Conservation (phyloP, 1,140 invertebrate genomes). For the Orius insidiosus region DNA sequence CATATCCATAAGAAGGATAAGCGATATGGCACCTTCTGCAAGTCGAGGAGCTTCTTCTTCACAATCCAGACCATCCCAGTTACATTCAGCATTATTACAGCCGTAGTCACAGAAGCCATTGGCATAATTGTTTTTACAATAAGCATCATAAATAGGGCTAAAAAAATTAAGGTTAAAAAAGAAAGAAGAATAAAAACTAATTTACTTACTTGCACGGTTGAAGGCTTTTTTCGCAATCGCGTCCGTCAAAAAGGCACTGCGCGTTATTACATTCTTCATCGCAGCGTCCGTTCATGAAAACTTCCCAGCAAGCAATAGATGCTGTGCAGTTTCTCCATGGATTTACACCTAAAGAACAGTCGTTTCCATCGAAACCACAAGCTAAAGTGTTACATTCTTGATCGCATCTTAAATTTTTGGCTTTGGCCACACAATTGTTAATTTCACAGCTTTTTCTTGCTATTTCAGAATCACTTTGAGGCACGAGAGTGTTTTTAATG, state of each 20-base stretch:
- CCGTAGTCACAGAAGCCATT: slow-evolving; percentile 85
- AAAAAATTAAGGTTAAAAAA: slow-evolving; percentile 20
- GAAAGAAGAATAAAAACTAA: neutral
- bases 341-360: slow-evolving; percentile 76
- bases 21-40: slow-evolving; percentile 66
- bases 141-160: slow-evolving; percentile 71
- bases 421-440: slow-evolving; percentile 62
- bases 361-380: slow-evolving; percentile 89
- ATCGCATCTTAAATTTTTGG: slow-evolving; percentile 67
- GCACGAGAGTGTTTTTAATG: slow-evolving; percentile 4
- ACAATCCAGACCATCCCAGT: slow-evolving; percentile 95
- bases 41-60: slow-evolving; percentile 53
- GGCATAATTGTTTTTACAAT: slow-evolving; percentile 79
- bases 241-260: slow-evolving; percentile 82
- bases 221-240: slow-evolving; percentile 70
- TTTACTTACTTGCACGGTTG: slow-evolving; percentile 56
- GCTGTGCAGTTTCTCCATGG: slow-evolving; percentile 88
- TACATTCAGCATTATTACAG: slow-evolving; percentile 88
- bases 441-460: slow-evolving; percentile 46
- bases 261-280: slow-evolving; percentile 84
- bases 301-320: slow-evolving; percentile 70
- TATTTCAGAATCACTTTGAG: slow-evolving; percentile 25
- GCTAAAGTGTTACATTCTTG: slow-evolving; percentile 84
- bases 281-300: slow-evolving; percentile 74
- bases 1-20: slow-evolving; percentile 69